A percentile compares a stretch with the other conserved stretches of the same genome.
These are phyloP conservation scores for Aporrectodea caliginosa DNA, from an alignment of 1,140 invertebrate species.

Conservation along the genomic window DNA sequence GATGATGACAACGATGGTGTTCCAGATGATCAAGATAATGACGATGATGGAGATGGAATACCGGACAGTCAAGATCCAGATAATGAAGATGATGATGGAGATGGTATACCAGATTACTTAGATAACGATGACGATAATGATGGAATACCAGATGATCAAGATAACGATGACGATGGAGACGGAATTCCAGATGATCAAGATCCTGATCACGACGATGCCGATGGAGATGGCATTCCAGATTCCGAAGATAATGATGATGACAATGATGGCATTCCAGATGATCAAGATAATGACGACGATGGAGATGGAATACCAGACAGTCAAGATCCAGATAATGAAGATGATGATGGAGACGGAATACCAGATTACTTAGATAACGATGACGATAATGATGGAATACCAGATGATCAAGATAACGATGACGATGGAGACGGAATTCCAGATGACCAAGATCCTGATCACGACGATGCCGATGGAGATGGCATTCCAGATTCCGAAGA, in stretches of 20 bases:
- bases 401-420: conserved; percentile 5
- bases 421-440: conserved; percentile 9
- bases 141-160: conserved; percentile 18
- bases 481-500: conserved; percentile 17
- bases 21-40: conserved; percentile 12
- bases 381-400: conserved; percentile 20
- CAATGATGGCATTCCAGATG: conserved; percentile 16
- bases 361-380: conserved; percentile 7
- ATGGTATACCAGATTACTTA: neutral
- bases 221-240: conserved; percentile 19
- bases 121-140: conserved; percentile 22
- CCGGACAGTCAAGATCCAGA: conserved; percentile 15
- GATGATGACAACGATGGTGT: conserved; percentile 18
- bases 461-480: conserved; percentile 6
- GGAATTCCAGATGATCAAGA: conserved; percentile 9
- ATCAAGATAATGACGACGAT: conserved; percentile 19
- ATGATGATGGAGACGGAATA: conserved; percentile 2
- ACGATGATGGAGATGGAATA: conserved; percentile 22
- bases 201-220: conserved; percentile 7
- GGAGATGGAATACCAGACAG: conserved; percentile 12
- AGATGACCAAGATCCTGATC: conserved; percentile 5
- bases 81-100: conserved; percentile 5
- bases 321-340: conserved; percentile 11
- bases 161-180: conserved; percentile 14
- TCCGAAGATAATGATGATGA: conserved; percentile 6